phyloP scores from a whole-genome alignment of 2,113 vertebrate genomes.

The Brachirus orientalis region DNA sequence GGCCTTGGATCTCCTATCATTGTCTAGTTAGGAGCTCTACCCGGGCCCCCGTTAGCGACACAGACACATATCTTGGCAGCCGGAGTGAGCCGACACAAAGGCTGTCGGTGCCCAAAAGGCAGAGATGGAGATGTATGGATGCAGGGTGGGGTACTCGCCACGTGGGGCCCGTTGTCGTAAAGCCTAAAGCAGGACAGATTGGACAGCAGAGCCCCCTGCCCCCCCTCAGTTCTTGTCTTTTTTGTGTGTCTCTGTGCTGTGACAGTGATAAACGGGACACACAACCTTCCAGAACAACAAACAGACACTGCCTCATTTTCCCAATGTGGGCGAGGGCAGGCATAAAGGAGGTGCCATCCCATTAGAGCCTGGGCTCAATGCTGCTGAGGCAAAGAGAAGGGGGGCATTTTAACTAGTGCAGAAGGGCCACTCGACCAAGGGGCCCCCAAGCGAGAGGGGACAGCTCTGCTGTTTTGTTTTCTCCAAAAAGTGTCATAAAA shows the following conservation, averaged over 20 bases:
- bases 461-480: slow-evolving; percentile 75
- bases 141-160: slow-evolving; percentile 63
- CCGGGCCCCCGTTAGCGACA: slow-evolving; percentile 51
- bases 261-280: slow-evolving; percentile 78
- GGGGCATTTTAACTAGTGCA: slow-evolving; percentile 13
- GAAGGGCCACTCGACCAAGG: slow-evolving; percentile 37
- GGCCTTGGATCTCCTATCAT: slow-evolving; percentile 61
- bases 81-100: slow-evolving; percentile 74
- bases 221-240: slow-evolving; percentile 44
- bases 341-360: slow-evolving; percentile 77
- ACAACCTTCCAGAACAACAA: slow-evolving; percentile 73
- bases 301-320: slow-evolving; percentile 80
- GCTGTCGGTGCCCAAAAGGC: slow-evolving; percentile 67
- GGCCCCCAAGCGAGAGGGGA: slow-evolving; percentile 45
- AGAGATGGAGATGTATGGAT: slow-evolving; percentile 76
- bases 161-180: slow-evolving; percentile 68
- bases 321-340: slow-evolving; percentile 78
- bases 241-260: slow-evolving; percentile 59
- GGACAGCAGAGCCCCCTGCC: slow-evolving; percentile 49
- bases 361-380: slow-evolving; percentile 76
- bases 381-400: slow-evolving; percentile 36
- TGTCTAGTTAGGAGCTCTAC: slow-evolving; percentile 76
- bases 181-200: slow-evolving; percentile 75
- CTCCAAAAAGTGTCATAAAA: slow-evolving; percentile 76
- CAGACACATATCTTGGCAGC: slow-evolving; percentile 75